Conservation (phyloP, 2,888 invertebrate genomes). For the Nipponacmea schrenckii region DNA sequence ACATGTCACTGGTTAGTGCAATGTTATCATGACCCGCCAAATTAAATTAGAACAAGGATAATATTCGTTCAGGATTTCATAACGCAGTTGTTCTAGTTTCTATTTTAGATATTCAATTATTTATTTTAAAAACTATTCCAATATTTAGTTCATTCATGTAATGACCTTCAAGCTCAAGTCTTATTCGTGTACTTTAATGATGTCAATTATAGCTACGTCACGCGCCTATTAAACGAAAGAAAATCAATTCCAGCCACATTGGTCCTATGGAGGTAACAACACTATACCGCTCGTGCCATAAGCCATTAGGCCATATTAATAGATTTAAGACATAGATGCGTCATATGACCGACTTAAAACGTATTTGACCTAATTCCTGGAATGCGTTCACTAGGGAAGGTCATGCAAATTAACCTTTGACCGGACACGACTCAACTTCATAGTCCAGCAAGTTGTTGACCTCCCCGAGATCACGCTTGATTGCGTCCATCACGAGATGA, state of each 20-base stretch:
- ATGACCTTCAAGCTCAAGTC: too few species aligned
- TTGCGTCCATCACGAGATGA: background rate
- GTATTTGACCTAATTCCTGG: slow-evolving; percentile 3
- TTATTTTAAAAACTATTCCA: too few species aligned
- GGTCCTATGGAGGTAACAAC: too few species aligned
- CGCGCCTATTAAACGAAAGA: background rate
- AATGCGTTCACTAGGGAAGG: slow-evolving; percentile 8
- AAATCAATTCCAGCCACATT: too few species aligned
- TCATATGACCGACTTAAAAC: slow-evolving; percentile 1
- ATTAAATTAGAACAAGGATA: too few species aligned
- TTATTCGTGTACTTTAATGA: too few species aligned
- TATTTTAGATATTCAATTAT: too few species aligned
- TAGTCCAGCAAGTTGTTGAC: background rate
- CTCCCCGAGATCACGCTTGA: background rate
- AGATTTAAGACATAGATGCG: background rate
- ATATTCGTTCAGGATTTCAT: too few species aligned
- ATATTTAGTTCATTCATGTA: too few species aligned
- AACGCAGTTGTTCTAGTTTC: too few species aligned
- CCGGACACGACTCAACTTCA: background rate
- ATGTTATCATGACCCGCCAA: too few species aligned
- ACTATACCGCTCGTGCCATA: background rate
- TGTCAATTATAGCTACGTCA: background rate
- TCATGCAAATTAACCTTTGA: slow-evolving; percentile 4
- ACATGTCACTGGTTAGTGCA: too few species aligned
- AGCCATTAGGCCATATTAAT: slow-evolving; percentile 6